Conservation (phyloP, 1,140 invertebrate genomes). For the Triops longicaudatus region DNA sequence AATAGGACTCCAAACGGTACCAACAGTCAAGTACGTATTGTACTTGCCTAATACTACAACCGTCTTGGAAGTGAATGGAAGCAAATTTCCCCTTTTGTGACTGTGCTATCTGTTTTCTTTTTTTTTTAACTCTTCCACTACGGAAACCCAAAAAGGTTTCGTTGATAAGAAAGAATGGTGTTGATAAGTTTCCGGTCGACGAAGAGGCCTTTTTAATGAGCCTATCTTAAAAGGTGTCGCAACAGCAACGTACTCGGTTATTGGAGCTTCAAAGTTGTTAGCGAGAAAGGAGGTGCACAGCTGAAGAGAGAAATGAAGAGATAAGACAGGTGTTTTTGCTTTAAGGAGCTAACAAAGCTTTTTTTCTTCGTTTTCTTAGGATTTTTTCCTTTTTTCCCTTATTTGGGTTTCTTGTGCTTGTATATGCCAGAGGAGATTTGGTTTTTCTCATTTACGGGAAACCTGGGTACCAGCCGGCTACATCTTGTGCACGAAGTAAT, state of each 20-base stretch:
- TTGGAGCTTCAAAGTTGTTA: constrained; percentile 8
- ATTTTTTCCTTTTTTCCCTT: background rate
- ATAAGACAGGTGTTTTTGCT: background rate
- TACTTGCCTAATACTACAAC: background rate
- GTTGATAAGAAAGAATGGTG: background rate
- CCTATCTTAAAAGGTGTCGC: too few species aligned
- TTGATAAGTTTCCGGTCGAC: background rate
- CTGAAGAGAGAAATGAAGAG: constrained; percentile 5
- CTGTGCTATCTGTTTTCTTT: background rate
- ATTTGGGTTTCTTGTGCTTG: background rate
- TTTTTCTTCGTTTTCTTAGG: background rate
- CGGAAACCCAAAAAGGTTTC: background rate
- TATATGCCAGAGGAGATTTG: background rate
- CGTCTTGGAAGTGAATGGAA: background rate
- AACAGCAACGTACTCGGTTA: background rate
- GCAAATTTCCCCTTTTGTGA: background rate
- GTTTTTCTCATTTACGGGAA: background rate
- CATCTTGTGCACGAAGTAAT: background rate
- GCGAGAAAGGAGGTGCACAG: background rate
- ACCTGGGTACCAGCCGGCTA: constrained; percentile 5
- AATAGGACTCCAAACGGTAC: background rate
- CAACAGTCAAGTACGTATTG: too few species aligned
- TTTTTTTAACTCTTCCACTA: background rate
- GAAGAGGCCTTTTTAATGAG: background rate
- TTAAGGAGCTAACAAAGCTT: too few species aligned